Evolutionary conservation across 2,888 invertebrate species (phyloP), one percentile per base, ranked within the genome.

Genomic region (Stenodema calcarata): DNA sequence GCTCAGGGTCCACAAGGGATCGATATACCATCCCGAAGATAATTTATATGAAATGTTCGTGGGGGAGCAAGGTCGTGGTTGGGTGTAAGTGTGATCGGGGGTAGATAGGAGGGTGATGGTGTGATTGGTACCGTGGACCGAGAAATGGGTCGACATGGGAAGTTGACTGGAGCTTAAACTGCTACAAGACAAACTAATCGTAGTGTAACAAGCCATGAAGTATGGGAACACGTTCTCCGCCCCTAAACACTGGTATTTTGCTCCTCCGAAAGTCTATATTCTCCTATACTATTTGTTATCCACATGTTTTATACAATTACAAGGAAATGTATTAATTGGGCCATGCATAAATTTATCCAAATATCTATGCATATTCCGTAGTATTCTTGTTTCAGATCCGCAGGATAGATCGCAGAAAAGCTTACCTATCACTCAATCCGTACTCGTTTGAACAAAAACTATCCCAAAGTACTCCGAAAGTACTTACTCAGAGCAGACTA

Each of bases 121-220:
- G 62, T 62, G 62, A 62, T 62, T 62, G 62, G 62, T 23, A 62
- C 62, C 62, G 23, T 11, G 62, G 62, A 62, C 9, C 27, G 62
- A 50, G 50, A 50, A 27, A 62, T 62, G 62, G 62, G 62, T 23
- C 18, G 23, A 14, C 16, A 50, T 16, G 62, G 23, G 62, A 18
- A 11, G 62, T 27, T 23, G 62, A 23, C 62, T 62, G 62, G 62
- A 73, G 73, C 18, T 41, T 73, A 35, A 73, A 73, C 73, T 35
- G 35, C 73, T 30, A 73, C 73, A 73, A 73, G 73, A 73, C 73
- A 73, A 73, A 73, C 73, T 73, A 73, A 73, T 73, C 73, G 73
- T 9, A 18, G 73, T 35, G 73, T 73, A 73, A 73, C 73, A 16
- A 41, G 73, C 73, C 73, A 41, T 73, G 73, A 73, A 73, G 73